Evolutionary conservation across 23 tunicate genomes (phyloP), one percentile per base, ranked within the genome.

Genomic region (Phallusia fumigata): DNA sequence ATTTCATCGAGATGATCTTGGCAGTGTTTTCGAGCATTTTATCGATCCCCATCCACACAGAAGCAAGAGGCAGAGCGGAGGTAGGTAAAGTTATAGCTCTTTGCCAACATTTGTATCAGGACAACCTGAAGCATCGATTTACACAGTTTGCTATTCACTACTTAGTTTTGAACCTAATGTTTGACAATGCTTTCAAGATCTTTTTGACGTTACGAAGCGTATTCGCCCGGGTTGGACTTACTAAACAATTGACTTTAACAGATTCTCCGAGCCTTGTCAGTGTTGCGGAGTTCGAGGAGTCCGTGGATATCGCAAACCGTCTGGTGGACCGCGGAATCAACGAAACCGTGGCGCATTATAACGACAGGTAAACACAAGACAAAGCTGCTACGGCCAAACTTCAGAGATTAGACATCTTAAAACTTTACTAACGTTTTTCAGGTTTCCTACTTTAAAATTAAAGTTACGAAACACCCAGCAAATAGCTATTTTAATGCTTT

Each of bases 271-370:
- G 16, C 28, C 28, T 58, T 22, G 80, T 86, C n/a, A 80, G 47
- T 26, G 11, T 87, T 19, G 53, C 91, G 12, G 91, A 87, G 78
- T 44, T 92, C 24, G 35, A 76, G 30, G 79, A 84, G 76, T 75
- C 88, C 1, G 86, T 92, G 26, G 33, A 65, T 18, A 79, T 32
- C 11, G 97, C 90, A 30, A 33, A 74, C 3, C 34, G 18, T 6
- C 83, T 79, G 30, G 88, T 92, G 30, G 82, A 92, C 65, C 92
- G 88, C 22, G 91, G 92, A 32, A 92, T 92, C 79, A 92, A 92
- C 79, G 82, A 84, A 0, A 81, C 97, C 19, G 87, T 92, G 21
- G 78, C 76, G 32, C 80, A 86, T 74, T 84, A 87, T 53, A 92
- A 92, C 49, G 86, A 92, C 86, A 53, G 91, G 97, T 92, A 65